Conservation (phyloP, 2,888 invertebrate species). For the Nomada flava region DNA sequence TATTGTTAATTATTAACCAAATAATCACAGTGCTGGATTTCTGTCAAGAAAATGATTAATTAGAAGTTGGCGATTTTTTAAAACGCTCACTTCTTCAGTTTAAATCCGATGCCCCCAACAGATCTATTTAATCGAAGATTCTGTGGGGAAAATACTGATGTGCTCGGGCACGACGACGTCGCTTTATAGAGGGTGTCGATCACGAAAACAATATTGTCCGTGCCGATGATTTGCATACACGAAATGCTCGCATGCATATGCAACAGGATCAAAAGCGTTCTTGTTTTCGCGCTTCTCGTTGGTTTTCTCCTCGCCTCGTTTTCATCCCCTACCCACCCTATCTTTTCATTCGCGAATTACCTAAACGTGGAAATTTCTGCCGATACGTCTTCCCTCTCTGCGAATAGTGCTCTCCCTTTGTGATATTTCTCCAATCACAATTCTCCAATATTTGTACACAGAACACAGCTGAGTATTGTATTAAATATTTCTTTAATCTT, state of each 20-base stretch:
- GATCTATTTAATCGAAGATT: slow-evolving; percentile 23
- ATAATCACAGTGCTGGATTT: too few relatives aligned
- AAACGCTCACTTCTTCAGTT: not conserved
- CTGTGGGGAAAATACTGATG: slow-evolving; percentile 6
- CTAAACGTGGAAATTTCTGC: not conserved
- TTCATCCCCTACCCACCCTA: not conserved
- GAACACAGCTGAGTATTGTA: too few relatives aligned
- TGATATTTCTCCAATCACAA: not conserved
- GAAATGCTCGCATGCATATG: slow-evolving; percentile 66
- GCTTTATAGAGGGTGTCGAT: slow-evolving; percentile 60
- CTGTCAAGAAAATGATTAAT: too few relatives aligned
- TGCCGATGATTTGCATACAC: slow-evolving; percentile 60
- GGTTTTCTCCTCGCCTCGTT: slow-evolving; percentile 15
- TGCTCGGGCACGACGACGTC: slow-evolving; percentile 1
- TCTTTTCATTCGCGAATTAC: slow-evolving; percentile 1
- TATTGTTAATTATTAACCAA: too few relatives aligned
- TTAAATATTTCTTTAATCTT: too few relatives aligned
- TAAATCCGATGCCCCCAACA: not conserved
- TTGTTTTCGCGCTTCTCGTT: slow-evolving; percentile 56
- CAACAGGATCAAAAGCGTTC: slow-evolving; percentile 60
- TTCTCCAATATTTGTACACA: too few relatives aligned
- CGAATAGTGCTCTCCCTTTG: not conserved
- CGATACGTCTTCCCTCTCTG: not conserved
- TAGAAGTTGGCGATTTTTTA: not conserved
- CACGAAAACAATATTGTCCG: slow-evolving; percentile 64